phyloP scores from a whole-genome alignment of 2,888 invertebrate genomes.

The Drosophila setosimentum region DNA sequence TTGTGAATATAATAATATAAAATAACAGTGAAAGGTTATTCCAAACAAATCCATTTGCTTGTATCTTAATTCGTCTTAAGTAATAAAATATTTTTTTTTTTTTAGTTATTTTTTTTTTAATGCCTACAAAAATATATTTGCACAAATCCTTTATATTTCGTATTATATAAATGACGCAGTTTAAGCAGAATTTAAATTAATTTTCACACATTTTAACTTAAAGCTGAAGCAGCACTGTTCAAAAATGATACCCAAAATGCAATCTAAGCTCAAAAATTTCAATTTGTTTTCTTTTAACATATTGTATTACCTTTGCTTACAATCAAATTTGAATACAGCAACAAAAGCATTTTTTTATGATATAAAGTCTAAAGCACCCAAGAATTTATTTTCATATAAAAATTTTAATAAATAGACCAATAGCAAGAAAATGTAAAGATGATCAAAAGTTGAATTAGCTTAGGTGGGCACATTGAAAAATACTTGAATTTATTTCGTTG shows the following conservation, averaged over 20 bases:
- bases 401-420: constrained; percentile 55
- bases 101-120: neutral
- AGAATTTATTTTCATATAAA: constrained; percentile 47
- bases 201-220: neutral
- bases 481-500: constrained; percentile 71
- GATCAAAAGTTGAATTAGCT: constrained; percentile 26
- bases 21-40: no score
- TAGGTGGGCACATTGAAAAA: constrained; percentile 49
- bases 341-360: constrained; percentile 20
- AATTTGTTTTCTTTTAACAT: constrained; percentile 17
- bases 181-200: neutral
- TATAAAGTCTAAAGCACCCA: constrained; percentile 12
- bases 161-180: neutral
- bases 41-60: neutral
- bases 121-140: neutral
- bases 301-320: constrained; percentile 32
- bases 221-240: neutral
- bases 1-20: no score
- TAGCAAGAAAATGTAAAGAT: constrained; percentile 9
- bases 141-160: neutral
- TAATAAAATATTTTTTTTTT: neutral
- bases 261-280: constrained; percentile 4
- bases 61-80: neutral
- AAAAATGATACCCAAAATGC: neutral
- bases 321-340: constrained; percentile 47